Percentiles rank a stretch among this genome's conserved stretches.
phyloP scores from a whole-genome alignment of 2,113 vertebrate genomes.

The Lagopus muta region DNA sequence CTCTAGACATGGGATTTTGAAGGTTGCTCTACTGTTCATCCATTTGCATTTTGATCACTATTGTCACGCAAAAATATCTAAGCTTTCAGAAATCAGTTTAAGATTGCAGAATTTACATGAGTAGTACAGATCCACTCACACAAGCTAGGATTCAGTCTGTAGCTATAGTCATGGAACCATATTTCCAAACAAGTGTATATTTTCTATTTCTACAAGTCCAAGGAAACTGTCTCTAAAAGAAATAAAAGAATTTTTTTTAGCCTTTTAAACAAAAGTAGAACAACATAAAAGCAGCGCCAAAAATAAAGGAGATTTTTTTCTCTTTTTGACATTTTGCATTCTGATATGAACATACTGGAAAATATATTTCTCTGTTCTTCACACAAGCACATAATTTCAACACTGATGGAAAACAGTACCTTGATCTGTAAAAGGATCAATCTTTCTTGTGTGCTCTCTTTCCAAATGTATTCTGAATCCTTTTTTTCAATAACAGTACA shows the following conservation, averaged over 20 bases:
- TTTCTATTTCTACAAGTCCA: background rate
- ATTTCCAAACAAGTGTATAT: background rate
- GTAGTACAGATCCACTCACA: background rate
- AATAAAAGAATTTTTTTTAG: background rate
- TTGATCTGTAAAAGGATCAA: background rate
- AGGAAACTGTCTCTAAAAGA: background rate
- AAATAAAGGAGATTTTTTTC: background rate
- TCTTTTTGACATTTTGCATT: background rate
- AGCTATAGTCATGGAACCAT: background rate
- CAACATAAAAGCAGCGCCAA: background rate
- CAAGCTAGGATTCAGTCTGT: fast-evolving
- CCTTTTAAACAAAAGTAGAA: background rate
- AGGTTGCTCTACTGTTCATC: background rate
- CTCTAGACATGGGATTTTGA: background rate
- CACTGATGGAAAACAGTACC: background rate
- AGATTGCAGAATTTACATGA: background rate
- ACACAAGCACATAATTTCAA: background rate
- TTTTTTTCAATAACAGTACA: background rate
- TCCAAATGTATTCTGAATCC: background rate
- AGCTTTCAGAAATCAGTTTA: background rate
- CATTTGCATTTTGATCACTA: background rate
- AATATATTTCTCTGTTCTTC: background rate
- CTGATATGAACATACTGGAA: background rate
- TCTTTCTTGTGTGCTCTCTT: background rate
- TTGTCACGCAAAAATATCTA: background rate